These are phyloP conservation scores for Harpagoxenus sublaevis DNA, from an alignment of 2,888 invertebrate species.

Conservation along the genomic window DNA sequence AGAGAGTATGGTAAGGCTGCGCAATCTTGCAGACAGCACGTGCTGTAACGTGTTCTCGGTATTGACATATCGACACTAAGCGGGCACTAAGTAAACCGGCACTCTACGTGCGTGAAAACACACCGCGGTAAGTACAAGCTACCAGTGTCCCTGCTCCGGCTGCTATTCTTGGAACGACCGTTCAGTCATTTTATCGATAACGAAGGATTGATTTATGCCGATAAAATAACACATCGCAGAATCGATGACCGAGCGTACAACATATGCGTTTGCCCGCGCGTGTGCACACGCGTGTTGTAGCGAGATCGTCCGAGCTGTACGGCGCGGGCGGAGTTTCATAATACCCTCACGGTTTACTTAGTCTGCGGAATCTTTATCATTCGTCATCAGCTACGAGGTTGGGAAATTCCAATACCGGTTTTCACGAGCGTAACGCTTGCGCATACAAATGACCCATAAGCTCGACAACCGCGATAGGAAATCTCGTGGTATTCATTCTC, in stretches of 20 bases:
- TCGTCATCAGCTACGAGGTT: constrained; percentile 35
- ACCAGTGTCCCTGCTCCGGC: neutral
- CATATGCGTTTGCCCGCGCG: constrained; percentile 11
- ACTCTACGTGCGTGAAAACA: constrained; percentile 57
- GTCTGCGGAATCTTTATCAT: constrained; percentile 43
- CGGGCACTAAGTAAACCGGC: constrained; percentile 48
- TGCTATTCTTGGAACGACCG: constrained; percentile 66
- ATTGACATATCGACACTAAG: constrained; percentile 61
- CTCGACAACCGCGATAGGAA: constrained; percentile 33
- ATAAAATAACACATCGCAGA: constrained; percentile 46
- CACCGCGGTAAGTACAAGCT: constrained; percentile 52
- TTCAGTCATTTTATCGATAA: constrained; percentile 59
- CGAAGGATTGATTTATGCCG: constrained; percentile 59
- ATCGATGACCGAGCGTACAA: constrained; percentile 1
- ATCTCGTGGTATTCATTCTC: constrained; percentile 7
- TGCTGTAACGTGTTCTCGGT: constrained; percentile 47
- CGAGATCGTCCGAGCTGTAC: neutral
- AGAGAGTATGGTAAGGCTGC: constrained; percentile 40
- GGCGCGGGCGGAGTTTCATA: neutral
- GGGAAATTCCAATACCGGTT: constrained; percentile 51
- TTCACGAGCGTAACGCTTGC: constrained; percentile 20
- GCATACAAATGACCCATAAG: constrained; percentile 25
- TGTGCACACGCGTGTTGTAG: neutral
- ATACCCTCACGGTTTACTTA: constrained; percentile 17
- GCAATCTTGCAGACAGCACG: constrained; percentile 52